phyloP scores from a whole-genome alignment of 35 echinoderm and acorn worm species.

The Heliocidaris erythrogramma region DNA sequence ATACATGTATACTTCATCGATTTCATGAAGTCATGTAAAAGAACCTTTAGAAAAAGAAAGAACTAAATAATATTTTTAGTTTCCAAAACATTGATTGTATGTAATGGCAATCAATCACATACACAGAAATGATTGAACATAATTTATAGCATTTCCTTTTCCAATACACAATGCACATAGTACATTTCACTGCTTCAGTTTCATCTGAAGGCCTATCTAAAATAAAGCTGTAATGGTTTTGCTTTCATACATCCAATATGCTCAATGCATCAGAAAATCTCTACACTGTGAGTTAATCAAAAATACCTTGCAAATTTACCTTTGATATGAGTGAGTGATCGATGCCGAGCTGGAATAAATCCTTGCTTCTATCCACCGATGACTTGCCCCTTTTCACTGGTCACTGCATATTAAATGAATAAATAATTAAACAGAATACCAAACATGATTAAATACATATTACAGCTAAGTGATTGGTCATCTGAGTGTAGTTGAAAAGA shows the following conservation, averaged over 20 bases:
- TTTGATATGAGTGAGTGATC: neutral
- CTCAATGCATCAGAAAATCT: neutral
- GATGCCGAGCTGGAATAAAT: slow-evolving; percentile 7
- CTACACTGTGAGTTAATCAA: neutral
- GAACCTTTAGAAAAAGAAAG: too few relatives aligned
- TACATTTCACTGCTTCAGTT: too few relatives aligned
- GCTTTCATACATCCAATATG: neutral
- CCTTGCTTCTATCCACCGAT: neutral
- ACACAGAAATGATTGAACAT: too few relatives aligned
- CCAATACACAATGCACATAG: too few relatives aligned
- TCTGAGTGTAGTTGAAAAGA: neutral
- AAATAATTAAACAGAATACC: neutral
- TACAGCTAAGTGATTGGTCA: neutral
- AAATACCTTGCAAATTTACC: neutral
- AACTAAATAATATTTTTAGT: too few relatives aligned
- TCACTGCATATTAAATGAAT: neutral
- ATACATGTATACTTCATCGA: too few relatives aligned
- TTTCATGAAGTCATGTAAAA: too few relatives aligned
- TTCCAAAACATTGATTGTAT: too few relatives aligned
- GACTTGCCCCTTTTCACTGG: neutral
- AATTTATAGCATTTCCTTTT: too few relatives aligned
- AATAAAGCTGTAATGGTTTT: neutral
- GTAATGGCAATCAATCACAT: too few relatives aligned
- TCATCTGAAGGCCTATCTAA: neutral
- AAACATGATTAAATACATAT: neutral